A percentile compares a stretch with the other conserved stretches of the same genome.
Evolutionary conservation across 2,113 vertebrate species (phyloP).

Genomic region (Chionomys nivalis): DNA sequence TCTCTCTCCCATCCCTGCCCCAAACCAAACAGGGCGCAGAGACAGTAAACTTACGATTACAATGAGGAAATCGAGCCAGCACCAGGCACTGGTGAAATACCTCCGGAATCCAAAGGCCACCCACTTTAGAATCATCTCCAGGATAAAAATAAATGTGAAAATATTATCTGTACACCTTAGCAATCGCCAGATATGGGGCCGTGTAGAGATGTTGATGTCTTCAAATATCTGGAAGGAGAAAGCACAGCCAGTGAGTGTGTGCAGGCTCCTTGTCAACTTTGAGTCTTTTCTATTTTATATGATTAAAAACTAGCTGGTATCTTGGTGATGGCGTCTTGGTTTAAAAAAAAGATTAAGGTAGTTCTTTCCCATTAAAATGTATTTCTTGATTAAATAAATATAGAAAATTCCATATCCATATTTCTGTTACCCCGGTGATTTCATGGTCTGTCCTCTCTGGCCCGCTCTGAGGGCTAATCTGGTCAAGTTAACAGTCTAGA

Average conservation of each 20-base stretch:
- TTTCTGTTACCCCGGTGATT: neutral
- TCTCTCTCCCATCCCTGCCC: neutral
- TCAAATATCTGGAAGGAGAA: slow-evolving; percentile 92
- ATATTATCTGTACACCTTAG: slow-evolving; percentile 92
- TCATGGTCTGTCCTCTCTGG: neutral
- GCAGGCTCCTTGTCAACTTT: neutral
- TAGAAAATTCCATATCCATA: neutral
- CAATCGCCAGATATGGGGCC: slow-evolving; percentile 85
- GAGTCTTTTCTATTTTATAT: neutral
- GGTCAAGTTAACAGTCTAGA: neutral
- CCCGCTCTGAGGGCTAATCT: neutral
- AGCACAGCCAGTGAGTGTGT: neutral
- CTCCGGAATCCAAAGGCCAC: slow-evolving; percentile 95
- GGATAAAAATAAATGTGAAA: slow-evolving; percentile 95
- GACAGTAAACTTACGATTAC: slow-evolving; percentile 88
- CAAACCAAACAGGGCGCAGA: neutral
- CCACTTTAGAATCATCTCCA: slow-evolving; percentile 97
- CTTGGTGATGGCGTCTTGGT: neutral
- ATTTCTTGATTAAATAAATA: slow-evolving; percentile 37
- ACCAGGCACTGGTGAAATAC: slow-evolving; percentile 98
- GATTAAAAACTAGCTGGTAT: neutral
- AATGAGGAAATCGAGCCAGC: slow-evolving; percentile 96
- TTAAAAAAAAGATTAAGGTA: neutral
- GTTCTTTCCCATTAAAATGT: slow-evolving; percentile 6
- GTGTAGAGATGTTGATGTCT: slow-evolving; percentile 90